phyloP scores from a whole-genome alignment of 2,888 invertebrate species.

The Drosophila mimetica region DNA sequence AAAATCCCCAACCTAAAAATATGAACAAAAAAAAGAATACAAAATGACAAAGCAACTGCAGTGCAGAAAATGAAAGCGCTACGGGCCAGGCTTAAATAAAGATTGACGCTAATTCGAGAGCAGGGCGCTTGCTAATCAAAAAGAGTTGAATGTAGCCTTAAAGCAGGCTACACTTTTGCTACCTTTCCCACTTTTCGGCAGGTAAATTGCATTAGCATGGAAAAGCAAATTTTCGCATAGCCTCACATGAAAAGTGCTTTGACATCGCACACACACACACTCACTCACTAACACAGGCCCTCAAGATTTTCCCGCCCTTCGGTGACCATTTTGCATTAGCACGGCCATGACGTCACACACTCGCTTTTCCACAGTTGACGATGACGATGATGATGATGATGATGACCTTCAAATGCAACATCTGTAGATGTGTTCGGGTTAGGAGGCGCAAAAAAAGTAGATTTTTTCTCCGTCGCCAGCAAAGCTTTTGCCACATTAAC shows the following conservation, averaged over 20 bases:
- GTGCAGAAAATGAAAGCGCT: conserved; percentile 38
- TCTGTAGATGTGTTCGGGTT: conserved; percentile 9
- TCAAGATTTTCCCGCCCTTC: conserved; percentile 24
- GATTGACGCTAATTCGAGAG: conserved; percentile 45
- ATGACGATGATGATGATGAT: conserved; percentile 1
- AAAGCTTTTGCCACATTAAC: conserved; percentile 64
- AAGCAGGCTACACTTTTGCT: conserved; percentile 26
- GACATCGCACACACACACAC: conserved; percentile 17
- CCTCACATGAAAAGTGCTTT: conserved; percentile 21
- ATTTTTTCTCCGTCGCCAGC: conserved; percentile 36
- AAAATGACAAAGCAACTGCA: conserved; percentile 32
- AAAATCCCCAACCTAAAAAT: conserved; percentile 19
- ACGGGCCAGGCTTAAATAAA: conserved; percentile 21
- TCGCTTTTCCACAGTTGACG: conserved; percentile 4
- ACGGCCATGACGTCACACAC: conserved; percentile 57
- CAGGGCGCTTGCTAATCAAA: conserved; percentile 36
- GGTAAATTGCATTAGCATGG: conserved; percentile 41
- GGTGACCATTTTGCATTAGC: conserved; percentile 47
- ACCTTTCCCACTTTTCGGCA: conserved; percentile 15
- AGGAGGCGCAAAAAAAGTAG: conserved; percentile 2
- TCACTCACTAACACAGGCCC: too few species aligned
- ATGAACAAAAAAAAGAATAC: conserved; percentile 14
- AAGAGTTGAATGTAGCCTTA: conserved; percentile 12
- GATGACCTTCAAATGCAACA: conserved; percentile 52
- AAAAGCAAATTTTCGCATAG: conserved; percentile 12